phyloP scores from a whole-genome alignment of 2,797 vertebrate genomes.

The Micromesistius poutassou region DNA sequence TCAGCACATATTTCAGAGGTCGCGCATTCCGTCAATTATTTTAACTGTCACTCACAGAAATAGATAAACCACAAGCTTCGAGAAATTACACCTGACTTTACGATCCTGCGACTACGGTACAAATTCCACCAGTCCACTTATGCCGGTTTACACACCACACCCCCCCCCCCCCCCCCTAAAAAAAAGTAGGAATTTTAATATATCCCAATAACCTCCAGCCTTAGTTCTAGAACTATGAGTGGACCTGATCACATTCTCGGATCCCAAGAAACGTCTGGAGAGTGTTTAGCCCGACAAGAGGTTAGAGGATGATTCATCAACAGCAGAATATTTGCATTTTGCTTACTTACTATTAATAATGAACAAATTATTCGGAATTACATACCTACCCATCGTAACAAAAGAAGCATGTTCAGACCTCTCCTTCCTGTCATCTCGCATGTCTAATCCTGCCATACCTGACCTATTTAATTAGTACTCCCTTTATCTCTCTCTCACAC shows the following conservation, averaged over 20 bases:
- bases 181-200: background rate
- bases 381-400: constrained; percentile 22
- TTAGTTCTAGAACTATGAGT: background rate
- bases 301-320: constrained; percentile 27
- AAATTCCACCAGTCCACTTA: background rate
- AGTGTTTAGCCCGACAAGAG: constrained; percentile 11
- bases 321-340: constrained; percentile 19
- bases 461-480: constrained; percentile 18
- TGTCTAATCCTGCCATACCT: constrained; percentile 16
- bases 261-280: background rate
- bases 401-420: constrained; percentile 41
- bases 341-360: constrained; percentile 13
- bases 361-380: background rate
- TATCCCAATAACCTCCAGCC: background rate
- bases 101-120: background rate
- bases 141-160: background rate
- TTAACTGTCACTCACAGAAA: constrained; percentile 13
- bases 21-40: constrained; percentile 29
- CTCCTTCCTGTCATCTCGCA: constrained; percentile 3
- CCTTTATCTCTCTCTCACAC: background rate
- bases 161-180: background rate
- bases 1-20: constrained; percentile 23
- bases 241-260: background rate
- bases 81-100: background rate
- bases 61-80: constrained; percentile 5